A percentile compares a stretch with the other conserved stretches of the same genome.
Evolutionary conservation across 2,113 vertebrate genomes (phyloP).

Genomic region (Ophthalmolycus amberensis): DNA sequence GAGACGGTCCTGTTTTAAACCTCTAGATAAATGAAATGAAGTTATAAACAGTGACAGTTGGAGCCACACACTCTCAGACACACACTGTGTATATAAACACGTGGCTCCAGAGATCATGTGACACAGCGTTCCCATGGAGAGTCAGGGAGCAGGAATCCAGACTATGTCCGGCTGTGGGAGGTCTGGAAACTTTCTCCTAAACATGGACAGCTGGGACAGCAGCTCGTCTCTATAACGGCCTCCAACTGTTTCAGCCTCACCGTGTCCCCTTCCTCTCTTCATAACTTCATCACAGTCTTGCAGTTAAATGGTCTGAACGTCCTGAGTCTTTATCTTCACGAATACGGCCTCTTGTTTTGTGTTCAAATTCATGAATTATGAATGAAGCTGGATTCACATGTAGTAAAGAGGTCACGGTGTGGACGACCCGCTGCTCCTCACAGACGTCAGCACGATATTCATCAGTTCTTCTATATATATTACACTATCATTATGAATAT

Average conservation of each 20-base stretch:
- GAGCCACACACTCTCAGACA: slow-evolving; percentile 9
- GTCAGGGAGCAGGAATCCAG: slow-evolving; percentile 75
- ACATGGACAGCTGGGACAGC: slow-evolving; percentile 57
- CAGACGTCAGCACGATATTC: background rate
- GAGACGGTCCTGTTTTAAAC: background rate
- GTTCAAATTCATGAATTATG: background rate
- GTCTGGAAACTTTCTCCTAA: slow-evolving; percentile 56
- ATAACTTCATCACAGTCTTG: too few species aligned
- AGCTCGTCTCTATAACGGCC: background rate
- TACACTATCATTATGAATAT: too few species aligned
- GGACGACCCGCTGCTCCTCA: too few species aligned
- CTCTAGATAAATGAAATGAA: background rate
- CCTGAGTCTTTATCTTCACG: background rate
- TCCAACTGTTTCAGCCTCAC: background rate
- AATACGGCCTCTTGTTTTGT: background rate
- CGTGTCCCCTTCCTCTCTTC: too few species aligned
- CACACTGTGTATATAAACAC: slow-evolving; percentile 32
- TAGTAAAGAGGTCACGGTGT: too few species aligned
- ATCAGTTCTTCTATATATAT: too few species aligned
- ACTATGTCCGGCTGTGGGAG: slow-evolving; percentile 71
- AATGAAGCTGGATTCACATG: background rate
- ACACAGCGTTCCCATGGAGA: slow-evolving; percentile 67
- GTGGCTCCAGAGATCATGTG: slow-evolving; percentile 42
- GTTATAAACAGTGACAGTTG: background rate
- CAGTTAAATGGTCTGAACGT: background rate